Evolutionary conservation across 2,888 invertebrate species (phyloP), one percentile per base, ranked within the genome.

Genomic region (Yponomeuta malinellus): DNA sequence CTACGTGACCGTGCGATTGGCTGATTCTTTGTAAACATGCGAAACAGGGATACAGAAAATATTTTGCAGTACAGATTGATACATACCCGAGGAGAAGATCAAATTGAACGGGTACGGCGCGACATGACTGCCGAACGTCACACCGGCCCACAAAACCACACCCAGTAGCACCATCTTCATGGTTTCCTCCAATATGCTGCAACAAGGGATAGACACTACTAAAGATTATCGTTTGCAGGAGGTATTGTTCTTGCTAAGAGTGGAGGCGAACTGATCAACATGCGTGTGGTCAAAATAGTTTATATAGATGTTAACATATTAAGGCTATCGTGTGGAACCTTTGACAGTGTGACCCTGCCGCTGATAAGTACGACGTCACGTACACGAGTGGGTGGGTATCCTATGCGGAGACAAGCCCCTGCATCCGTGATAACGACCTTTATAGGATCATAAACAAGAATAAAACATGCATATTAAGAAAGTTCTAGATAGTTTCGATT

Each of bases 161-260:
- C 91, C 92, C 71, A 92, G 84, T 73, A 90, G 73, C 72, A 90
- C 81, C 85, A 90, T 85, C 84, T 90, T 92, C 85, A 82, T 87
- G 83, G 91, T 88, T 87, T 93, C 93, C 80, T 92, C 93, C 77
- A 92, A 81, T 80, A 92, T 86, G 79, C 93, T 93, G 85, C 74
- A 91, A 88, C 81, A 85, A 86, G 76, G 74, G 48, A 71, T 71
- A 74, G 73, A 70, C 37, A 67, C 85, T 71, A 76, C 87, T 77
- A 74, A 75, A 80, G 73, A 12, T 10, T 48, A 33, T 31, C 29
- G 31, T 31, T 8, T 4, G 12, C 23, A 4, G 52, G 31, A 65
- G 33, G 29, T 52, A 29, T 3, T 59, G 43, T 71, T 65, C 66
- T 67, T 74, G 71, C 76, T 78, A 80, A 80, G 79, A 78, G 77